These are phyloP conservation scores for Rhagium mordax DNA, from an alignment of 2,888 invertebrate genomes.

Conservation along the genomic window DNA sequence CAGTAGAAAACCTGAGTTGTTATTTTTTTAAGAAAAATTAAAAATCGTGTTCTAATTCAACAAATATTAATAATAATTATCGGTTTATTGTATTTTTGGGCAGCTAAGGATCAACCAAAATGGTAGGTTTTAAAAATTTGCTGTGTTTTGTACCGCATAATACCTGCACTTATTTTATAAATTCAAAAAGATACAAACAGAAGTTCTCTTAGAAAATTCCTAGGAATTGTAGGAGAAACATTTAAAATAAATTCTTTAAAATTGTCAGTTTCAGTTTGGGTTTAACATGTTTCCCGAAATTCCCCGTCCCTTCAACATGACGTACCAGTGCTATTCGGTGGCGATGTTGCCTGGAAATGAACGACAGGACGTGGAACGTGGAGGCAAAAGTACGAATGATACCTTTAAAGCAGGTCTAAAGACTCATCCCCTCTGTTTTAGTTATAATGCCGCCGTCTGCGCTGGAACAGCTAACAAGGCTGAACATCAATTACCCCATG, in stretches of 20 bases:
- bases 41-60: not conserved
- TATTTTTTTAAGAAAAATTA: not conserved
- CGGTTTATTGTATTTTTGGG: not conserved
- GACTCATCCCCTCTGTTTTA: slow-evolving; percentile 70
- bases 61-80: not conserved
- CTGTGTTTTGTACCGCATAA: not conserved
- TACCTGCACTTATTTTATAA: not conserved
- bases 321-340: slow-evolving; percentile 93
- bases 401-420: slow-evolving; percentile 17
- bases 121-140: not conserved
- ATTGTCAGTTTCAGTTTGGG: slow-evolving; percentile 82
- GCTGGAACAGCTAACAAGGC: slow-evolving; percentile 89
- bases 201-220: not conserved
- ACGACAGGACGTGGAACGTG: slow-evolving; percentile 93
- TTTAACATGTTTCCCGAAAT: slow-evolving; percentile 92
- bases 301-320: slow-evolving; percentile 85
- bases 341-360: slow-evolving; percentile 96
- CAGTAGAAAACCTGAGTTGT: not conserved
- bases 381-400: slow-evolving; percentile 89
- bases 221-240: not conserved
- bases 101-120: not conserved
- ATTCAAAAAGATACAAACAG: not conserved
- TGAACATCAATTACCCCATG: slow-evolving; percentile 99
- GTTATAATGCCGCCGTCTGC: slow-evolving; percentile 99
- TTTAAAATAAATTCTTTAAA: slow-evolving; percentile 21